A percentile compares a stretch with the other conserved stretches of the same genome.
These are phyloP conservation scores for Corythoichthys haematopterus DNA, from an alignment of 2,113 vertebrate species.

Conservation along the genomic window DNA sequence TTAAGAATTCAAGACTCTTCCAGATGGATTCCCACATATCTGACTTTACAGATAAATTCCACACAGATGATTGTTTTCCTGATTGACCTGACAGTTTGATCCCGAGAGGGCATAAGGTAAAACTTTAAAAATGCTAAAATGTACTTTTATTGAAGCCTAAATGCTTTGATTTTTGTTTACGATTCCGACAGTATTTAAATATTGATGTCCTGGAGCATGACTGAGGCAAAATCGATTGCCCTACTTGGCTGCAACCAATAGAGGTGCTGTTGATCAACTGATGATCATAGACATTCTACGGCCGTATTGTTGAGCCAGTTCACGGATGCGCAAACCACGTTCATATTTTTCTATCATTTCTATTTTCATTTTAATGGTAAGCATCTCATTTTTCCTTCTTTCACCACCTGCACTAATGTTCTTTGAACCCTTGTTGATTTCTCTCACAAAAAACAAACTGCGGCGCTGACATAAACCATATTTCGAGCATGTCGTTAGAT, in stretches of 20 bases:
- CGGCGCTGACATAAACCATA: too few relatives aligned
- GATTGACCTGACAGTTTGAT: background rate
- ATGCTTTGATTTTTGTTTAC: background rate
- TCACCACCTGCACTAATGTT: too few relatives aligned
- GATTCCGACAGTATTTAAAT: background rate
- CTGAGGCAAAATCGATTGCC: background rate
- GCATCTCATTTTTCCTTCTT: too few relatives aligned
- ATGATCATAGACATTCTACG: too few relatives aligned
- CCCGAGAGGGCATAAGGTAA: background rate
- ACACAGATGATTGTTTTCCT: background rate
- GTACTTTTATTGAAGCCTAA: background rate
- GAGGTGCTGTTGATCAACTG: too few relatives aligned
- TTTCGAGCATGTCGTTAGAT: too few relatives aligned
- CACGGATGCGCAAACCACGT: too few relatives aligned
- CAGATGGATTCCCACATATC: slow-evolving; percentile 6
- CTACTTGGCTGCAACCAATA: background rate
- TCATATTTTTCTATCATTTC: too few relatives aligned
- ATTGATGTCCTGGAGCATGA: background rate
- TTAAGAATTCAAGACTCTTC: slow-evolving; percentile 11
- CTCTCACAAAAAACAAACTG: too few relatives aligned
- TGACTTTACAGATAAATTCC: slow-evolving; percentile 6
- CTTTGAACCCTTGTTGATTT: too few relatives aligned
- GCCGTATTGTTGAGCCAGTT: too few relatives aligned
- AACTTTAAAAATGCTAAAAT: background rate
- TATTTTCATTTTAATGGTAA: too few relatives aligned